These are phyloP conservation scores for Sebastes alutus DNA, from an alignment of 2,797 vertebrate genomes.

Conservation along the genomic window DNA sequence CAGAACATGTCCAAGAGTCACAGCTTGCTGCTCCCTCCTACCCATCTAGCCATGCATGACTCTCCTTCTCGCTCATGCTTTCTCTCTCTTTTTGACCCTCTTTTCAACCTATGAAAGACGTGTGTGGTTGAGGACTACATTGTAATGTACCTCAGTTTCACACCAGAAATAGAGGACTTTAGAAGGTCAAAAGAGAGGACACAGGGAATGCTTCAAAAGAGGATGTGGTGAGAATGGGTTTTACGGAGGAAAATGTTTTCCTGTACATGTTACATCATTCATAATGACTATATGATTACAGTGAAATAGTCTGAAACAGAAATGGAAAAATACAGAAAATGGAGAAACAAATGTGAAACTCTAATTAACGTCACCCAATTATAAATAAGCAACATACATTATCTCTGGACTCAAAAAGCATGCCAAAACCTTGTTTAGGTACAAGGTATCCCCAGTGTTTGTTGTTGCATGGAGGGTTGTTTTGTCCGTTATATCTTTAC, in stretches of 20 bases:
- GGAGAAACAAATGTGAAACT: background rate
- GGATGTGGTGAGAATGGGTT: constrained; percentile 43
- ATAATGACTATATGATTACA: background rate
- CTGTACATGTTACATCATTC: background rate
- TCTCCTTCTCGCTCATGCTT: constrained; percentile 52
- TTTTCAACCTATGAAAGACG: constrained; percentile 59
- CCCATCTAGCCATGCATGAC: constrained; percentile 74
- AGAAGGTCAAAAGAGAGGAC: constrained; percentile 55
- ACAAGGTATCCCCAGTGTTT: background rate
- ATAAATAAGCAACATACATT: background rate
- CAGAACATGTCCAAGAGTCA: constrained; percentile 84
- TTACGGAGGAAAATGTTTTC: constrained; percentile 19
- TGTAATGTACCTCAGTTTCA: constrained; percentile 32
- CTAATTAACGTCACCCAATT: background rate
- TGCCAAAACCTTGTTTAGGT: background rate
- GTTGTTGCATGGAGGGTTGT: background rate
- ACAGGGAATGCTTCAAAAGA: constrained; percentile 24
- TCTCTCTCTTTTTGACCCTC: constrained; percentile 47
- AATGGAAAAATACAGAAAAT: constrained; percentile 1
- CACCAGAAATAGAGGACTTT: constrained; percentile 34
- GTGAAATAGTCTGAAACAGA: background rate
- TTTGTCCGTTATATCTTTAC: background rate
- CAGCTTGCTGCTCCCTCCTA: constrained; percentile 79
- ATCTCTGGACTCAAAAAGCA: background rate
- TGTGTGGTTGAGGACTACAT: constrained; percentile 32